Evolutionary conservation across 2,888 invertebrate species (phyloP).

Genomic region (Oxytorus armatus): DNA sequence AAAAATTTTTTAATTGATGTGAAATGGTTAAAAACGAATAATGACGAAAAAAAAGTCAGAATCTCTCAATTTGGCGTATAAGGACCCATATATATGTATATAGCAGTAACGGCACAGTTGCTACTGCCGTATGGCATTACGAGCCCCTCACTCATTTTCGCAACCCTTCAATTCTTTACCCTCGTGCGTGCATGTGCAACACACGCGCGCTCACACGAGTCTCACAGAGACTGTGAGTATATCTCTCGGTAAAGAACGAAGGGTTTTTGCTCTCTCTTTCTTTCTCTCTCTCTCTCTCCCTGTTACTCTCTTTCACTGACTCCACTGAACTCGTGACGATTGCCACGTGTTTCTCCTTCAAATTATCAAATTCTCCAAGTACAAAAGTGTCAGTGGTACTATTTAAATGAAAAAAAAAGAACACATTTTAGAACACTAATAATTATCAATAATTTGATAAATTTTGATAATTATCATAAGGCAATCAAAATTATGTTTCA

Average conservation of each 20-base stretch:
- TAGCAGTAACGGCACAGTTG: constrained; percentile 41
- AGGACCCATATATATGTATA: neutral
- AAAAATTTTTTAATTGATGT: neutral
- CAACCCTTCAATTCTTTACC: constrained; percentile 51
- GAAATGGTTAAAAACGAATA: too few relatives aligned
- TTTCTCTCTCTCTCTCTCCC: constrained; percentile 22
- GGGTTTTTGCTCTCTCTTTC: constrained; percentile 25
- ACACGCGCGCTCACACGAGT: neutral
- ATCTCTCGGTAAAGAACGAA: constrained; percentile 26
- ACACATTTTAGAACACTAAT: too few relatives aligned
- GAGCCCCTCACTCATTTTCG: constrained; percentile 16
- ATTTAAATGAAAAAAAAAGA: too few relatives aligned
- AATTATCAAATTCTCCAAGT: constrained; percentile 23
- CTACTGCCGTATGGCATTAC: constrained; percentile 42
- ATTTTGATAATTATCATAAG: too few relatives aligned
- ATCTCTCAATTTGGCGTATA: too few relatives aligned
- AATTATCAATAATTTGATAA: too few relatives aligned
- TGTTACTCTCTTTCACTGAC: constrained; percentile 24
- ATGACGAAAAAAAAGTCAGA: too few relatives aligned
- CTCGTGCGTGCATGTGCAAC: constrained; percentile 24
- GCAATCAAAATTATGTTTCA: too few relatives aligned
- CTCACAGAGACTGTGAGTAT: constrained; percentile 16
- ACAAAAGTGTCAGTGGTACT: neutral
- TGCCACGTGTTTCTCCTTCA: constrained; percentile 49
- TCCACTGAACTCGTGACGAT: constrained; percentile 26